Evolutionary conservation across 2,797 vertebrate species (phyloP), one percentile per base, ranked within the genome.

Genomic region (Enteromius afrohamiltoni): DNA sequence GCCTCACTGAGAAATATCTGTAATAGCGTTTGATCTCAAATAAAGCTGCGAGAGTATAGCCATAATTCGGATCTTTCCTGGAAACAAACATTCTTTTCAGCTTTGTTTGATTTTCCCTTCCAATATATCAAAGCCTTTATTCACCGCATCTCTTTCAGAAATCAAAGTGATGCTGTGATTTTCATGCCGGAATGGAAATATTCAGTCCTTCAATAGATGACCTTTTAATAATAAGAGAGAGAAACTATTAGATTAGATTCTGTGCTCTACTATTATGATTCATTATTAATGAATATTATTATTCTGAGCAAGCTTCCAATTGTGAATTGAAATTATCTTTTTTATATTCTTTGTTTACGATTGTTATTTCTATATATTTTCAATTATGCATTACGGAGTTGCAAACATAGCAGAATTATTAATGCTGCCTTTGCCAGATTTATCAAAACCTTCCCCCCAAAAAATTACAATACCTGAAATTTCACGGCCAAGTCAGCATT

Each of bases 371-470:
- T 91, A 91, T 85, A 90, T 89, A 90, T 85, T 90, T 85, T 85
- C 89, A 91, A 91, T 92, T 87, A 91, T 91, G 82, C 85, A 88
- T 87, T 89, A 90, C 73, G 87, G n/a, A 87, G 89, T 86, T 89
- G 86, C 83, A 85, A 88, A 87, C 88, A 90, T 74, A 73, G 77
- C 79, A 31, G 8, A 79, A 88, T 91, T 89, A 92, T 90, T 84
- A 88, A 87, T 73, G 82, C 85, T 58, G 85, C 85, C 87, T 91
- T 87, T 88, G 83, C 89, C 90, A 89, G 91, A 92, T 90, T 87
- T 80, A 91, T 93, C 85, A 91, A 88, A 92, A 70, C 83, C 85
- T 89, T 62, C 85, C 40, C 40, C 40, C 87, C 77, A 79, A 87
- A 90, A 86, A 88, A 91, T 89, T 88, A 73, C 78, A 76, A 82